Percentiles rank a stretch among this genome's conserved stretches.
Evolutionary conservation across 2,113 vertebrate species (phyloP).

Genomic region (Rhabdornis inornatus): DNA sequence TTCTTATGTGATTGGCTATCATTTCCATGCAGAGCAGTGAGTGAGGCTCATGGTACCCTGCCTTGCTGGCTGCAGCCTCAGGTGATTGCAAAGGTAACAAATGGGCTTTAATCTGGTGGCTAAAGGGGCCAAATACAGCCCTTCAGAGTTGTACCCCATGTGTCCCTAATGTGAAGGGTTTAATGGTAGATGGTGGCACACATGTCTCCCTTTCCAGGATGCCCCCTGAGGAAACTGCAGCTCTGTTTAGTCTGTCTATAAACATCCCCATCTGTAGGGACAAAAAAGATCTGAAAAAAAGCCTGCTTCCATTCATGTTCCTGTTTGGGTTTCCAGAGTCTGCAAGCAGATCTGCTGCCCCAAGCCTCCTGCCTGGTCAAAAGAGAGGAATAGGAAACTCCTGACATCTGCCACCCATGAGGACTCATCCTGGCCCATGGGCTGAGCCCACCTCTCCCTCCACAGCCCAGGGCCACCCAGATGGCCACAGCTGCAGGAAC

Average conservation of each 20-base stretch:
- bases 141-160: neutral
- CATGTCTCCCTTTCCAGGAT: fast-evolving
- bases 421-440: neutral
- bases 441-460: neutral
- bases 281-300: neutral
- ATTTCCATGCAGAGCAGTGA: neutral
- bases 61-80: neutral
- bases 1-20: neutral
- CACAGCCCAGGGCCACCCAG: slow-evolving; percentile 18
- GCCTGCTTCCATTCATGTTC: neutral
- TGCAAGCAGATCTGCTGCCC: neutral
- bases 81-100: neutral
- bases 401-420: neutral
- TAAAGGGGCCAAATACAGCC: neutral
- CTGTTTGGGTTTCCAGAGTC: neutral
- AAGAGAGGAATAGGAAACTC: neutral
- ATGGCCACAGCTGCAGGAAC: neutral
- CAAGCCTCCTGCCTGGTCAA: neutral
- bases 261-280: neutral
- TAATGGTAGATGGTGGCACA: neutral
- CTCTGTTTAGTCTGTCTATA: neutral
- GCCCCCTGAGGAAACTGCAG: neutral
- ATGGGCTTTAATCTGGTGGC: neutral
- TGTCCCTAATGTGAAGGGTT: neutral
- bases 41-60: neutral